Conservation (phyloP, 2,797 vertebrate genomes). For the Pangasius macronema region DNA sequence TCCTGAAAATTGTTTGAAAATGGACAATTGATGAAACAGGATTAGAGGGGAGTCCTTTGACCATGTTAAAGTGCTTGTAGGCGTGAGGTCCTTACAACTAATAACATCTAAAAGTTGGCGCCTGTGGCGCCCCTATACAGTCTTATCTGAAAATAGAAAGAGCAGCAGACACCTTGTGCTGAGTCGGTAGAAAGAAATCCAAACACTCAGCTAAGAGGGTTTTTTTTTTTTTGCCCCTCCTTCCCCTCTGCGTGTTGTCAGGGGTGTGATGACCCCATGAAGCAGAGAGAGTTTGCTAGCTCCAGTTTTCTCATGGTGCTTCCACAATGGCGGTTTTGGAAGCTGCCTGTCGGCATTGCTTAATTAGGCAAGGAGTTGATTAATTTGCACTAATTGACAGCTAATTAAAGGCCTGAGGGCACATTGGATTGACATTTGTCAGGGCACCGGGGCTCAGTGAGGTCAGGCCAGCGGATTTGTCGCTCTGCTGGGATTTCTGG, state of each 20-base stretch:
- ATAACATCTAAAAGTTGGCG: slow-evolving; percentile 23
- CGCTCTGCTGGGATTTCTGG: slow-evolving; percentile 50
- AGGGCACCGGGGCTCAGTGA: slow-evolving; percentile 78
- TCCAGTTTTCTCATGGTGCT: slow-evolving; percentile 91
- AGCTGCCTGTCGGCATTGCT: slow-evolving; percentile 93
- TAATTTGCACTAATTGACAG: slow-evolving; percentile 99
- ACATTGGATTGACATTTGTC: slow-evolving; percentile 93
- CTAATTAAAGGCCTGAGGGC: slow-evolving; percentile 93
- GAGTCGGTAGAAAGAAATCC: slow-evolving; percentile 60
- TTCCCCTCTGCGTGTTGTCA: slow-evolving; percentile 51
- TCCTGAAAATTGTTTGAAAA: slow-evolving; percentile 3
- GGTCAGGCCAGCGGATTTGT: slow-evolving; percentile 77
- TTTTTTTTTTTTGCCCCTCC: slow-evolving; percentile 16
- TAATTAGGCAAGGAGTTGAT: slow-evolving; percentile 99
- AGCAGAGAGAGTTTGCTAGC: slow-evolving; percentile 84
- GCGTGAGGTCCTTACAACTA: not conserved
- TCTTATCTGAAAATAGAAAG: slow-evolving; percentile 48
- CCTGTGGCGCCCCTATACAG: slow-evolving; percentile 22
- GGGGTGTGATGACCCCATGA: slow-evolving; percentile 72
- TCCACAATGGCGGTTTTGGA: slow-evolving; percentile 87
- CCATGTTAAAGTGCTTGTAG: not conserved
- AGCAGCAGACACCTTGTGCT: slow-evolving; percentile 67
- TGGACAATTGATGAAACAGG: not conserved
- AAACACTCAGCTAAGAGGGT: slow-evolving; percentile 53
- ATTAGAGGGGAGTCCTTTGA: not conserved